phyloP scores from a whole-genome alignment of 2,797 vertebrate species.

The Sciurus vulgaris region DNA sequence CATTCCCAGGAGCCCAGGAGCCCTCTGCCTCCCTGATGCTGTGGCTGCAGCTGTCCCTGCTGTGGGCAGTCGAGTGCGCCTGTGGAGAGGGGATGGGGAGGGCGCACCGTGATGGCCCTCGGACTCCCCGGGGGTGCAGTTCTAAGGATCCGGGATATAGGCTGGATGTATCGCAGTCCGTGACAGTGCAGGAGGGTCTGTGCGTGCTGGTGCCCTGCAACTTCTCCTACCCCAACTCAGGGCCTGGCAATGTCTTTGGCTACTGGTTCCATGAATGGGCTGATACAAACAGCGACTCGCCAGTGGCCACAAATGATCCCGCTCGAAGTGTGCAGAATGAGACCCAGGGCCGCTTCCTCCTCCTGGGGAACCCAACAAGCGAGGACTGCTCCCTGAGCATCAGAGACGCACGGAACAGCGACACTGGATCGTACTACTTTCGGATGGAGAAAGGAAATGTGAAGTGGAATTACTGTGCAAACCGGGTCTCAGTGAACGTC shows the following conservation, averaged over 20 bases:
- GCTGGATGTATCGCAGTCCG: fast-evolving
- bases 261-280: conserved; percentile 17
- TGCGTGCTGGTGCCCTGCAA: neutral
- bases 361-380: fast-evolving
- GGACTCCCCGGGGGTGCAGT: neutral
- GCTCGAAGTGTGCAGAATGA: fast-evolving
- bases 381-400: neutral
- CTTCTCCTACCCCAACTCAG: fast-evolving
- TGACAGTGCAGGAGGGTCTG: neutral
- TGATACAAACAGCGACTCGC: fast-evolving
- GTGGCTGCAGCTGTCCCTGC: neutral
- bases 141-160: fast-evolving
- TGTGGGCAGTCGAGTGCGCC: neutral
- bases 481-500: neutral
- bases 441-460: neutral
- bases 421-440: neutral
- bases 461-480: too few species aligned
- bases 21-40: neutral
- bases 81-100: neutral
- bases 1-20: neutral
- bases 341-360: neutral
- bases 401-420: neutral
- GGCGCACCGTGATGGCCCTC: too few species aligned
- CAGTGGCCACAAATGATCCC: conserved; percentile 37
- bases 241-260: fast-evolving